Evolutionary conservation across 2,797 vertebrate species (phyloP), one percentile per base, ranked within the genome.

Genomic region (Phalloptychus januarius): DNA sequence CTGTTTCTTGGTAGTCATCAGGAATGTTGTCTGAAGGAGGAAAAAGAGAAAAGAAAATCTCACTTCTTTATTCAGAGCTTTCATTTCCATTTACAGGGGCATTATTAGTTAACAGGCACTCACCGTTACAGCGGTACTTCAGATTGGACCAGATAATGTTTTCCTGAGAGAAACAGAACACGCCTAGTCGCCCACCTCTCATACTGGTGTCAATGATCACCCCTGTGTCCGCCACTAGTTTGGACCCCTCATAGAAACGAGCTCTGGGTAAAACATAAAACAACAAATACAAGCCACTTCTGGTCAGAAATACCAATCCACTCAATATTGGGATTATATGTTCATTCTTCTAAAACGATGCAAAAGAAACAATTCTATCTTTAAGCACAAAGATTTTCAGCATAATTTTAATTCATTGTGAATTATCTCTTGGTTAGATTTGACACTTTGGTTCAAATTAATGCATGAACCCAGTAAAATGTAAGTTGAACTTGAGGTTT

Each of bases 61-160:
- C 71, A 25, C 58, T 5, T 85, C 58, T 5, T 50, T n/a, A 36
- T 28, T 65, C 44, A 13, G 0, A 46, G 10, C 31, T 58, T 15
- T 31, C 2, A 38, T 38, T 46, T n/a, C 16, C 50, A 42, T 33
- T 63, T 28, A 65, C 7, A 54, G 40, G 0, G 23, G 16, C 38
- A 23, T 11, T 10, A 65, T 45, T 7, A 28, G 20, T 6, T 56
- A 45, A 18, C 45, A 75, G 46, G 72, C 38, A 74, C 95, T 96
- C 96, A 99, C 98, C 98, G 2, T 99, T 99, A 93, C 98, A 99
- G 71, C 98, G 97, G 38, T 99, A 99, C 87, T 97, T 99, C 83
- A 99, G 95, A 89, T 99, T 98, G 89, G 98, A 99, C 98, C 98
- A 99, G 93, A 99, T 99, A 76, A 99, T 99, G 88, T 99, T 99